Percentiles rank a stretch among this genome's conserved stretches.
Conservation (phyloP, 2,797 vertebrate species). For the Chloroceryle amazona region DNA sequence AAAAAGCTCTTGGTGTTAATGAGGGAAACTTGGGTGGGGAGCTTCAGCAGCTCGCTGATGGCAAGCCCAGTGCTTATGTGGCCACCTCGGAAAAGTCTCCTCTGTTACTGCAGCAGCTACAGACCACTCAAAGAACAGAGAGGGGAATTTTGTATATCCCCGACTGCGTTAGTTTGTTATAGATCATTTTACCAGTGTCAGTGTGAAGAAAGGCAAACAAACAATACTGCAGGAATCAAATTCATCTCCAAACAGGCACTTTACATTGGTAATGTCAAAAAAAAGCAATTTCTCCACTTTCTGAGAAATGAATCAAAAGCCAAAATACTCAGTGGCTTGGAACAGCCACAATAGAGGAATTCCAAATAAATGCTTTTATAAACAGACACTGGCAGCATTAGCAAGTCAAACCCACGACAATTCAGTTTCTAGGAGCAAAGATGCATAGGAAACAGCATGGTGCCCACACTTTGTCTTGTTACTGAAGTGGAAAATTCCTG, state of each 20-base stretch:
- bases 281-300: background rate
- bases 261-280: background rate
- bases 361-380: background rate
- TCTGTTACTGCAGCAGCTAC: background rate
- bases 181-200: background rate
- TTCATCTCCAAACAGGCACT: background rate
- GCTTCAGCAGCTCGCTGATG: background rate
- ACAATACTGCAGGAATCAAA: background rate
- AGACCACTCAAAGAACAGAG: background rate
- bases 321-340: background rate
- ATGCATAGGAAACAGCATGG: background rate
- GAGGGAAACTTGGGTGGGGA: background rate
- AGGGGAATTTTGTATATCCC: background rate
- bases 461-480: background rate
- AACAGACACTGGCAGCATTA: background rate
- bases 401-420: background rate
- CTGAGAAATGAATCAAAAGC: background rate
- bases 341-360: background rate
- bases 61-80: rapidly evolving
- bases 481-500: slow-evolving; percentile 28
- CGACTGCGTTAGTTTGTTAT: background rate
- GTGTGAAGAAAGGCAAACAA: background rate
- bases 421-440: background rate
- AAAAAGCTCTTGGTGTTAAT: background rate
- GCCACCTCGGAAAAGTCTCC: background rate